Evolutionary conservation across 2,888 invertebrate species (phyloP), one percentile per base, ranked within the genome.

Genomic region (Drosophila buzzatii): DNA sequence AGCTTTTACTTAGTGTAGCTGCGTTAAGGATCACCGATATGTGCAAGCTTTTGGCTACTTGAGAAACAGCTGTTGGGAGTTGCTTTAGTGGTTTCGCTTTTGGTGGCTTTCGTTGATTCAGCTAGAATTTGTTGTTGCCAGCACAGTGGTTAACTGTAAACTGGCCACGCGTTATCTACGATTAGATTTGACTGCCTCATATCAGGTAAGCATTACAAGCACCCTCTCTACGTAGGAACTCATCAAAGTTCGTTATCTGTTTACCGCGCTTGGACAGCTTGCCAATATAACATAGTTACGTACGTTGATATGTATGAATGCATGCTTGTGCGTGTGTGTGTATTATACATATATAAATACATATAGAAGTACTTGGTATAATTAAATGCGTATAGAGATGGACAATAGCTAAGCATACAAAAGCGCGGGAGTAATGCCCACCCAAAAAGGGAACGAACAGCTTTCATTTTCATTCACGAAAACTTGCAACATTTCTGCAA

Each of bases 401-500:
- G 73, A 71, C 69, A 76, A 58, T 53, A 66, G 61, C 56, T 70
- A 66, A 70, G 55, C 67, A 77, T 39, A 83, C 69, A 78, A 75
- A 73, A 75, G 82, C 63, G 87, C 72, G 71, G 79, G 75, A 60
- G 60, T 57, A 37, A 51, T 70, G 56, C 27, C 55, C 45, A 51
- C 52, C 71, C 44, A 62, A n/a, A 18, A 42, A 76, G n/a, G 18
- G 3, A 41, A 41, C 20, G 44, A 60, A 55, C 64, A 77, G 81
- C 82, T 70, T 85, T 89, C 72, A 66, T 47, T 82, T 87, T 87
- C 88, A 89, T 85, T 89, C 90, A 89, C 85, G 79, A 84, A 85
- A 79, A 73, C 63, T 76, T 79, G 70, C 58, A 82, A 80, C 58
- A 75, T 70, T 78, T 83, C 67, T 33, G 41, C 68, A 66, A 66